Percentiles rank a stretch among this genome's conserved stretches.
Evolutionary conservation across 2,888 invertebrate genomes (phyloP).

Genomic region (Agrochola lota): DNA sequence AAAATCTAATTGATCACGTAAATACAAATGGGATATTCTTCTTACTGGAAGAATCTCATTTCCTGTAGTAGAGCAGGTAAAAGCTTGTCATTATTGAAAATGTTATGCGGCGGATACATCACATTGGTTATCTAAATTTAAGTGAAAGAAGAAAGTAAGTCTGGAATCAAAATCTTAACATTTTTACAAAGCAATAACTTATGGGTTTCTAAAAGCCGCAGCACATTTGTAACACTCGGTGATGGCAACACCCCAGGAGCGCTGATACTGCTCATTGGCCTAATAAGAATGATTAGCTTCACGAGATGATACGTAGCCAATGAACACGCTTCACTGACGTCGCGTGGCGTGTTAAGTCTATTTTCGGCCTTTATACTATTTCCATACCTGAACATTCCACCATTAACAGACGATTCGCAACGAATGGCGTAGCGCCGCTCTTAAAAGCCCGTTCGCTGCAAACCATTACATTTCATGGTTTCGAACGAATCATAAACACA

Average conservation of each 20-base stretch:
- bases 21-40: neutral
- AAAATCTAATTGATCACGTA: neutral
- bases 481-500: conserved; percentile 58
- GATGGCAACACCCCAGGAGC: too few relatives aligned
- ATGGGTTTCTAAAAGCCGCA: too few relatives aligned
- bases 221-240: neutral
- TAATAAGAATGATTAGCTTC: neutral
- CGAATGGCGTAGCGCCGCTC: conserved; percentile 46
- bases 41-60: neutral
- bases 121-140: neutral
- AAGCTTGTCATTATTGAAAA: neutral
- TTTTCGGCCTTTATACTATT: conserved; percentile 5
- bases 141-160: neutral
- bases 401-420: conserved; percentile 29
- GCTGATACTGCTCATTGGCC: too few relatives aligned
- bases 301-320: neutral
- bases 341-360: neutral
- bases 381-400: conserved; percentile 32
- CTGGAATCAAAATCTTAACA: neutral
- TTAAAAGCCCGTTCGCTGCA: conserved; percentile 32
- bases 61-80: neutral
- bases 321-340: neutral
- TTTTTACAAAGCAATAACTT: neutral
- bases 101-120: neutral
- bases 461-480: conserved; percentile 57